Percentiles rank a stretch among this genome's conserved stretches.
phyloP scores from a whole-genome alignment of 2,888 invertebrate genomes.

The Mesoligia furuncula region DNA sequence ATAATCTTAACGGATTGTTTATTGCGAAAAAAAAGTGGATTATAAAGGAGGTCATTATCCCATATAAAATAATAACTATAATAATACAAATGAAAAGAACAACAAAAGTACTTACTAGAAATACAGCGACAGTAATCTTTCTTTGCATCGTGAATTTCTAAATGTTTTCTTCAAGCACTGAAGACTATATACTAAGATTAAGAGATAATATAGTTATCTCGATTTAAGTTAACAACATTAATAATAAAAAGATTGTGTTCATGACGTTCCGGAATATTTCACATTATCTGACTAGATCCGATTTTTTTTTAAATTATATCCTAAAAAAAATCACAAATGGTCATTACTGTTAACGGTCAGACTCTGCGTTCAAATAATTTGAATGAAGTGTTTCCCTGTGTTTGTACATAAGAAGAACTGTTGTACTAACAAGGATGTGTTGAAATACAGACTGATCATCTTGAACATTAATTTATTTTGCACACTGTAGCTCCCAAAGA shows the following conservation, averaged over 20 bases:
- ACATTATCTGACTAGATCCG: conserved; percentile 26
- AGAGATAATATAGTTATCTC: conserved; percentile 57
- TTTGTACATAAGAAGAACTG: conserved; percentile 20
- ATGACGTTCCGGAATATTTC: conserved; percentile 40
- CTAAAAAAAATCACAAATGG: conserved; percentile 6
- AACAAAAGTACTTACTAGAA: conserved; percentile 56
- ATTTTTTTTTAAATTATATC: conserved; percentile 14
- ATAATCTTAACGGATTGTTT: neutral
- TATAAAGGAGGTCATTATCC: neutral
- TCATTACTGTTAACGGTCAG: conserved; percentile 24
- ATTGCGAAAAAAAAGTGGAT: neutral
- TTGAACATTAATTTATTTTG: conserved; percentile 11
- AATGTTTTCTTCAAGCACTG: conserved; percentile 37
- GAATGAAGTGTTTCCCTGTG: too few relatives aligned
- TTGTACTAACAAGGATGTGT: conserved; percentile 4
- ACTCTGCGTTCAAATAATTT: conserved; percentile 23
- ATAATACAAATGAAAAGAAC: conserved; percentile 8
- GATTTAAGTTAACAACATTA: conserved; percentile 56
- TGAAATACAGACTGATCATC: conserved; percentile 31
- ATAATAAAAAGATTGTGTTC: conserved; percentile 53
- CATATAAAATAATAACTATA: neutral
- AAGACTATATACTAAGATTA: conserved; percentile 56
- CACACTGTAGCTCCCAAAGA: neutral
- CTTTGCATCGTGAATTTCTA: conserved; percentile 60
- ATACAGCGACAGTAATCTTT: conserved; percentile 46